A percentile compares a stretch with the other conserved stretches of the same genome.
phyloP scores from a whole-genome alignment of 1,140 invertebrate genomes.

The Scaptomyza hsui region DNA sequence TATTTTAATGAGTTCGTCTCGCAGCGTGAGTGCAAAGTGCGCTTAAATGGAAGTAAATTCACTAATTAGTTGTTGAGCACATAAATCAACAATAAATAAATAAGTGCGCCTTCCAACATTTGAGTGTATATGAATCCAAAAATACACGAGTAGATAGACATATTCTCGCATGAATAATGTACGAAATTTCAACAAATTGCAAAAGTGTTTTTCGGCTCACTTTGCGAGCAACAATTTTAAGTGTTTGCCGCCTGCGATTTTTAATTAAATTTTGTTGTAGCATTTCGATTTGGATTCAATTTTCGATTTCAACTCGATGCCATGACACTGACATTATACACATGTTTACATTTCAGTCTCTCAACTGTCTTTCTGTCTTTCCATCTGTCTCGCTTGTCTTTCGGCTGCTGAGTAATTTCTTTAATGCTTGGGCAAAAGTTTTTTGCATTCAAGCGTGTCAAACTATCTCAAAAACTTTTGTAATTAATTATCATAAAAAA shows the following conservation, averaged over 20 bases:
- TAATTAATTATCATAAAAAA: conserved; percentile 77
- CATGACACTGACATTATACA: conserved; percentile 56
- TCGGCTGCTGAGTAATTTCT: conserved; percentile 58
- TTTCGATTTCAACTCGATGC: conserved; percentile 40
- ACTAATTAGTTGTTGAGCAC: conserved; percentile 70
- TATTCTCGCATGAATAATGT: conserved; percentile 30
- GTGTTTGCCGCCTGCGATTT: conserved; percentile 34
- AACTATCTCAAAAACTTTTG: conserved; percentile 63
- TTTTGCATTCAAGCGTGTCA: conserved; percentile 22
- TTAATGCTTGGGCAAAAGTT: conserved; percentile 18
- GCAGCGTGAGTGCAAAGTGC: conserved; percentile 47
- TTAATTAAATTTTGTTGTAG: conserved; percentile 35
- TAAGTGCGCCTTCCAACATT: conserved; percentile 34
- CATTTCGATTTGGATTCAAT: conserved; percentile 46
- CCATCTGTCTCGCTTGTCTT: conserved; percentile 22
- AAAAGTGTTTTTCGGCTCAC: conserved; percentile 47
- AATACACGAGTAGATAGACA: background rate
- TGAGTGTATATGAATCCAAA: background rate
- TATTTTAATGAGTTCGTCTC: conserved; percentile 40
- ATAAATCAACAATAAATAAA: conserved; percentile 72
- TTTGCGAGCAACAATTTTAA: conserved; percentile 53
- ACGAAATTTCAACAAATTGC: conserved; percentile 55
- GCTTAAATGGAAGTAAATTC: conserved; percentile 68
- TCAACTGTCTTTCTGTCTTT: conserved; percentile 43
- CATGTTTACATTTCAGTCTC: conserved; percentile 49